Conservation (phyloP, 2,797 vertebrate genomes). For the Paratrypauchen microcephalus region DNA sequence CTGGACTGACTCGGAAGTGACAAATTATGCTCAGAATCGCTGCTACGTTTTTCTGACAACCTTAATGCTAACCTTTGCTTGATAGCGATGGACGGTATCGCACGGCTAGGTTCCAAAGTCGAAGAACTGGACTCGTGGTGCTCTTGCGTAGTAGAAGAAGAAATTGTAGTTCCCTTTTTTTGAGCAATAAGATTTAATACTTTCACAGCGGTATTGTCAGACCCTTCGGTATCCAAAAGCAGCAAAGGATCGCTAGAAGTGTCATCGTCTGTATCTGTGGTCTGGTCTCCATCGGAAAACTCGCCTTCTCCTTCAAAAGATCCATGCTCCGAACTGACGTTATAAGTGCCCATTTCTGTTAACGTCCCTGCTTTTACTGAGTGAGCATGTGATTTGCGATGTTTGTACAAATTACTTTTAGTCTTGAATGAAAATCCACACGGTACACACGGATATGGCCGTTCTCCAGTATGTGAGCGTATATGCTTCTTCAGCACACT, state of each 20-base stretch:
- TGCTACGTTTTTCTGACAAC: constrained; percentile 94
- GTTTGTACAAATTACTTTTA: constrained; percentile 99
- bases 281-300: constrained; percentile 95
- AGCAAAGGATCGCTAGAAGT: constrained; percentile 81
- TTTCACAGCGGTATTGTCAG: constrained; percentile 83
- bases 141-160: constrained; percentile 79
- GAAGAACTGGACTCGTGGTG: constrained; percentile 76
- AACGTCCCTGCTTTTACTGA: constrained; percentile 95
- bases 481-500: constrained; percentile 99
- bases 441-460: constrained; percentile 95
- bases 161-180: constrained; percentile 82
- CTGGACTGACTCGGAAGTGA: constrained; percentile 97
- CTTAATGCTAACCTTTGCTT: constrained; percentile 96
- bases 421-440: constrained; percentile 99
- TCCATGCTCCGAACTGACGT: constrained; percentile 84
- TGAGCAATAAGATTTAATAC: constrained; percentile 91
- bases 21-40: constrained; percentile 93
- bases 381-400: constrained; percentile 98
- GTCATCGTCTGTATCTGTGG: constrained; percentile 97
- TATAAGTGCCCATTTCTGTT: constrained; percentile 87
- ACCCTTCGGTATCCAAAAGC: constrained; percentile 72
- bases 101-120: constrained; percentile 78
- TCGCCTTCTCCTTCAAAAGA: constrained; percentile 91
- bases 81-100: constrained; percentile 91
- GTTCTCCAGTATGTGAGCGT: constrained; percentile 95